Conservation (phyloP, 2,113 vertebrate species). For the Pipa parva region DNA sequence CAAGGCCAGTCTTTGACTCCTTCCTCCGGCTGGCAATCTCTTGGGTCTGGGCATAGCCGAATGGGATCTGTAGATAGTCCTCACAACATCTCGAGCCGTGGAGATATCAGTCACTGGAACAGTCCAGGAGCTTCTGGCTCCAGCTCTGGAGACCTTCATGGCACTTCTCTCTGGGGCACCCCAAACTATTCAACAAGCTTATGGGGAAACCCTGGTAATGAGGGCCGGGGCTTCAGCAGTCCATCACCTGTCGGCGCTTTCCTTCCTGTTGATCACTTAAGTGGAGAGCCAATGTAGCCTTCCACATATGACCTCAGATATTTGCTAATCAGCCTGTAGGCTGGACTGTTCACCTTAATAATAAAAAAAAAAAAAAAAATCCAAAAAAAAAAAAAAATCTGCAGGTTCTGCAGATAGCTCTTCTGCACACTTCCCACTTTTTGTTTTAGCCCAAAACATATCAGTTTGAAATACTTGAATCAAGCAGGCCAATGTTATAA, state of each 20-base stretch:
- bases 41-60: constrained; percentile 87
- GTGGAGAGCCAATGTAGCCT: constrained; percentile 89
- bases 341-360: constrained; percentile 79
- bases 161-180: constrained; percentile 94
- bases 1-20: constrained; percentile 97
- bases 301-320: constrained; percentile 77
- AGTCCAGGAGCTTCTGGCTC: constrained; percentile 80
- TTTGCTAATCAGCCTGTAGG: constrained; percentile 83
- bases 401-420: constrained; percentile 91
- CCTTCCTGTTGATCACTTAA: constrained; percentile 95
- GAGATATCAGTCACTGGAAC: constrained; percentile 93
- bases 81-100: constrained; percentile 86
- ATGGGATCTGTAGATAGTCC: constrained; percentile 82
- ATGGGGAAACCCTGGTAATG: constrained; percentile 86
- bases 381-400: too few relatives aligned
- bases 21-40: constrained; percentile 89
- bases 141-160: constrained; percentile 83
- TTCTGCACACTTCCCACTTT: constrained; percentile 94
- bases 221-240: constrained; percentile 86
- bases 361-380: too few relatives aligned
- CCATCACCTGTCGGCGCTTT: constrained; percentile 92
- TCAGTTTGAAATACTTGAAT: constrained; percentile 99
- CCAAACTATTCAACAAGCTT: constrained; percentile 96
- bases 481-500: constrained; percentile 99
- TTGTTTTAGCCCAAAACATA: constrained; percentile 99